Evolutionary conservation across 2,113 vertebrate species (phyloP).

Genomic region (Notechis scutatus): DNA sequence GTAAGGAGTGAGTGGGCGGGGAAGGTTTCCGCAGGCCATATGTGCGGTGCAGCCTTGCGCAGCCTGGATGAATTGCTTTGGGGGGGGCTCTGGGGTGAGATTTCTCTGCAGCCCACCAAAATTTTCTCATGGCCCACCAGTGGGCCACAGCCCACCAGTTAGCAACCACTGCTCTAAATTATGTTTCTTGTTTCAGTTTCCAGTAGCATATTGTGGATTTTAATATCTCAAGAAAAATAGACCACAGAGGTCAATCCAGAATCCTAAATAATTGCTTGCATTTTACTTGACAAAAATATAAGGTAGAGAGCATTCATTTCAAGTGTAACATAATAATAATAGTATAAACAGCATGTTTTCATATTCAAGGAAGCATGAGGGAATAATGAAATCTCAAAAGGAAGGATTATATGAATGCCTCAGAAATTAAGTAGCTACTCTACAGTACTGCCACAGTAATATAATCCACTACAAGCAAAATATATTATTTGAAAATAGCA

Average conservation of each 20-base stretch:
- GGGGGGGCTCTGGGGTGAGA: too few species aligned
- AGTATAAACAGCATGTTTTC: neutral
- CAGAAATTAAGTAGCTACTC: neutral
- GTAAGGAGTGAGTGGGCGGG: too few species aligned
- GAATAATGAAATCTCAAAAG: neutral
- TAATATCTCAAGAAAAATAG: neutral
- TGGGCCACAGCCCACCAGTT: too few species aligned
- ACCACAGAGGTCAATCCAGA: neutral
- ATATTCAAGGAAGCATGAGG: neutral
- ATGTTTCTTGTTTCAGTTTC: neutral
- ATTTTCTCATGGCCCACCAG: too few species aligned
- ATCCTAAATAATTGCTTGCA: neutral
- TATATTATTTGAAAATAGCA: constrained; percentile 7
- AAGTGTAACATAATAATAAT: neutral
- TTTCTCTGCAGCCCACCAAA: too few species aligned
- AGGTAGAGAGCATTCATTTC: neutral
- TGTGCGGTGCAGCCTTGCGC: too few species aligned
- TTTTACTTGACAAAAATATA: neutral
- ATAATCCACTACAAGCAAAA: neutral
- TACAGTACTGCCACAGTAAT: neutral
- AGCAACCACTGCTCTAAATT: neutral
- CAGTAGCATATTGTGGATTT: neutral
- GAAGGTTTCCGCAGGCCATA: too few species aligned
- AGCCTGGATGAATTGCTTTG: too few species aligned
- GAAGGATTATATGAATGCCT: neutral